phyloP scores from a whole-genome alignment of 1,140 invertebrate genomes.

The Leptinotarsa defecta region DNA sequence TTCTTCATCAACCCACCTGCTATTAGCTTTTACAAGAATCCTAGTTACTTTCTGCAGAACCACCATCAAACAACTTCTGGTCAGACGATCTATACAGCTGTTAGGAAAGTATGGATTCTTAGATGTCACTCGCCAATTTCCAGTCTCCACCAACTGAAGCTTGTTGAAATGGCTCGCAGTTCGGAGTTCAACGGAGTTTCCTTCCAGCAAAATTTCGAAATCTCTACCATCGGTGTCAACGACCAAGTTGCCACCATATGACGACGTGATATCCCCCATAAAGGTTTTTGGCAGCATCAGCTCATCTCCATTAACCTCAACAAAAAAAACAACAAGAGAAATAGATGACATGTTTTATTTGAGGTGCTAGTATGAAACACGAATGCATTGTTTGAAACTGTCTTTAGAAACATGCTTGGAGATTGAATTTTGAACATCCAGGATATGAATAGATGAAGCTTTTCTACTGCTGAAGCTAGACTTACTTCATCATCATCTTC shows the following conservation, averaged over 20 bases:
- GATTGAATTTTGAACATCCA: too few relatives aligned
- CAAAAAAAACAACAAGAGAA: too few relatives aligned
- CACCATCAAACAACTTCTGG: constrained; percentile 82
- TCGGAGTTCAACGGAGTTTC: constrained; percentile 38
- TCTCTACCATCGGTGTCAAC: constrained; percentile 31
- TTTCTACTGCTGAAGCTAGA: background rate
- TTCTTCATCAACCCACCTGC: constrained; percentile 2
- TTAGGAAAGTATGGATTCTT: constrained; percentile 31
- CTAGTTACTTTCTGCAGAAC: constrained; percentile 84
- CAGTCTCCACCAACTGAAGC: constrained; percentile 62
- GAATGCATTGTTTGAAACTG: too few relatives aligned
- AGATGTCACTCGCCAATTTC: constrained; percentile 34
- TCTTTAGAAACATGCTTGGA: too few relatives aligned
- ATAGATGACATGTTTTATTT: too few relatives aligned
- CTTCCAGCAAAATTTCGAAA: constrained; percentile 39
- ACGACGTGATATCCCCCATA: constrained; percentile 84
- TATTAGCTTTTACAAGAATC: constrained; percentile 58
- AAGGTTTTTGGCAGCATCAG: constrained; percentile 69
- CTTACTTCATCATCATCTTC: constrained; percentile 27
- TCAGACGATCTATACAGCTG: constrained; percentile 56
- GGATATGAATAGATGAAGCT: too few relatives aligned
- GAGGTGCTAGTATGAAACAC: too few relatives aligned
- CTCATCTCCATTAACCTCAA: constrained; percentile 16
- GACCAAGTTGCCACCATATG: constrained; percentile 89
- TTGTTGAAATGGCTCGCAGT: constrained; percentile 49